A percentile compares a stretch with the other conserved stretches of the same genome.
phyloP scores from a whole-genome alignment of 2,797 vertebrate genomes.

The Myiothlypis chrysogaster region DNA sequence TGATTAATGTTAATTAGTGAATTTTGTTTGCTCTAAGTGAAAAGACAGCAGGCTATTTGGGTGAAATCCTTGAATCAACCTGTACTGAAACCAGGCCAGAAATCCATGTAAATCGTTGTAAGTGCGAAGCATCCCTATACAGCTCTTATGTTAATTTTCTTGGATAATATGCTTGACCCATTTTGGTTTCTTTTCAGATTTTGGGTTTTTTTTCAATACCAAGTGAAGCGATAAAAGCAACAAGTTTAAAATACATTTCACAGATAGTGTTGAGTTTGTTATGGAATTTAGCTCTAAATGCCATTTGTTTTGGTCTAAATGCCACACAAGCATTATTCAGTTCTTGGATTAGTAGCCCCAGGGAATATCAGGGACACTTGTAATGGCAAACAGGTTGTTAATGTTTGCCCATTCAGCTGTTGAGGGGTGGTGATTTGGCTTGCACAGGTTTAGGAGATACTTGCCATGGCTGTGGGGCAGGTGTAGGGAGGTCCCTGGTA shows the following conservation, averaged over 20 bases:
- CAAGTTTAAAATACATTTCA: background rate
- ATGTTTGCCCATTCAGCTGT: background rate
- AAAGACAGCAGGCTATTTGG: background rate
- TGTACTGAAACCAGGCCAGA: background rate
- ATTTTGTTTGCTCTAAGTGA: background rate
- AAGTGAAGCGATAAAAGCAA: background rate
- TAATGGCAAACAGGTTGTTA: background rate
- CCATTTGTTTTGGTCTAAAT: background rate
- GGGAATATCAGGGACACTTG: background rate
- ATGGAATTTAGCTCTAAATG: background rate
- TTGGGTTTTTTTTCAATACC: background rate
- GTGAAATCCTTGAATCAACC: background rate
- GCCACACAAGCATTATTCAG: background rate
- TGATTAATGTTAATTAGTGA: background rate
- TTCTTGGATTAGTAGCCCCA: background rate
- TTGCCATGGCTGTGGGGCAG: background rate
- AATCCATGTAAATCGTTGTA: background rate
- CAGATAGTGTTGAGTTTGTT: background rate
- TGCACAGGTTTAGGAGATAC: rapidly evolving
- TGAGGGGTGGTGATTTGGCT: background rate
- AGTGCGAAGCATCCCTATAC: background rate
- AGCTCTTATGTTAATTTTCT: background rate
- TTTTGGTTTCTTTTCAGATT: background rate
- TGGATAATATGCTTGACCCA: background rate
- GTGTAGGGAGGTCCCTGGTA: background rate